Evolutionary conservation across 2,888 invertebrate genomes (phyloP), one percentile per base, ranked within the genome.

Genomic region (Strigamia maritima): DNA sequence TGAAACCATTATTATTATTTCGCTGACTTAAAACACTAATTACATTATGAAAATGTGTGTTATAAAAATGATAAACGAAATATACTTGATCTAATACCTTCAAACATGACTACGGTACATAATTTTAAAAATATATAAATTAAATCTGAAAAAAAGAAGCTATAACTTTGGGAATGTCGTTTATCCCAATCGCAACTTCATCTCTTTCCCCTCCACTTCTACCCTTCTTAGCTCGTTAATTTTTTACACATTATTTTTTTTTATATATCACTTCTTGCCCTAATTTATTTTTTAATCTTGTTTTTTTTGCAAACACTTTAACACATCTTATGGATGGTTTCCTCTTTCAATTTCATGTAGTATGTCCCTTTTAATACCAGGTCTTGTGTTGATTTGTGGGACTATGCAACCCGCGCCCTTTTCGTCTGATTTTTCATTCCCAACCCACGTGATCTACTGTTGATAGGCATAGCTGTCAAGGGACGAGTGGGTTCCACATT

Each of bases 271-370:
- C 60, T 65, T 65, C 60, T 65, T 24, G 60, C 60, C 22, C 60
- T 65, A 65, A 65, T 65, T 65, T 24, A 65, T 65, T 65, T 65
- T 65, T 65, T 65, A 44, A 44, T 44, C 14, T 44, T 44, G 3
- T 44, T 44, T 12, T 12, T 12, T 44, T 16, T 44, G 8, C 35
- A 35, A 44, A 22, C 60, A 65, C 60, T 65, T 65, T 65, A 65
- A 65, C n/a, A n/a, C n/a, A n/a, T 65, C 60, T 65, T 65, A 65
- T 65, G 60, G 60, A 65, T 65, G 60, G 60, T 65, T 65, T 65
- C 60, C 60, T 65, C 19, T 65, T 65, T 65, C 44, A 44, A 44
- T 44, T 44, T 44, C 44, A 44, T 44, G 44, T 44, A 44, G 44
- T n/a, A 16, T n/a, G 60, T 65, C 22, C 12, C 24, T 24, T 65